Evolutionary conservation across 1,140 invertebrate species (phyloP).

Genomic region (Aphaenogaster floridana): DNA sequence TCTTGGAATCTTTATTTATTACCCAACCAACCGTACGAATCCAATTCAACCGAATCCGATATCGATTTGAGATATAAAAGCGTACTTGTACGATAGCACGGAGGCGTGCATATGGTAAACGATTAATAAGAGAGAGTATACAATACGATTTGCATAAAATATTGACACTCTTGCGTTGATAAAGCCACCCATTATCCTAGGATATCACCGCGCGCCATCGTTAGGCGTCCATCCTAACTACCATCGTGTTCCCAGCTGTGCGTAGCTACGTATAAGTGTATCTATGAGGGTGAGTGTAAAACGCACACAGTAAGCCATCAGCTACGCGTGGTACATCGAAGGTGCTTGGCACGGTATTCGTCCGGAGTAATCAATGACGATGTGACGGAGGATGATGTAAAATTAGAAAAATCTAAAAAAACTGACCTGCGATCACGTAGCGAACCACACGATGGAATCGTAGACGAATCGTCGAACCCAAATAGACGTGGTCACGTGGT

Average conservation of each 20-base stretch:
- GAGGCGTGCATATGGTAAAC: not conserved
- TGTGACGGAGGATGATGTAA: not conserved
- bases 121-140: not conserved
- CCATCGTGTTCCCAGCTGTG: constrained; percentile 54
- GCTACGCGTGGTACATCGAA: not conserved
- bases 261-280: constrained; percentile 24
- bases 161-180: not conserved
- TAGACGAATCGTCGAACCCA: constrained; percentile 15
- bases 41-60: not conserved
- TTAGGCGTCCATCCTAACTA: constrained; percentile 71
- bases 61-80: not conserved
- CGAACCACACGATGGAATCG: not conserved
- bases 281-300: constrained; percentile 40
- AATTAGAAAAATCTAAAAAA: constrained; percentile 1
- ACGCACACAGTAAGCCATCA: not conserved
- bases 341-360: not conserved
- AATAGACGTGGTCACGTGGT: constrained; percentile 61
- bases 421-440: constrained; percentile 65
- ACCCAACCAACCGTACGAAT: not conserved
- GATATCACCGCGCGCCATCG: constrained; percentile 74
- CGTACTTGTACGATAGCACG: not conserved
- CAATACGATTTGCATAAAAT: not conserved
- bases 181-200: constrained; percentile 39
- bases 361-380: not conserved
- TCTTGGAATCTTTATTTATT: constrained; percentile 2